Conservation (phyloP, 2,797 vertebrate genomes). For the Aviceda leuphotes region DNA sequence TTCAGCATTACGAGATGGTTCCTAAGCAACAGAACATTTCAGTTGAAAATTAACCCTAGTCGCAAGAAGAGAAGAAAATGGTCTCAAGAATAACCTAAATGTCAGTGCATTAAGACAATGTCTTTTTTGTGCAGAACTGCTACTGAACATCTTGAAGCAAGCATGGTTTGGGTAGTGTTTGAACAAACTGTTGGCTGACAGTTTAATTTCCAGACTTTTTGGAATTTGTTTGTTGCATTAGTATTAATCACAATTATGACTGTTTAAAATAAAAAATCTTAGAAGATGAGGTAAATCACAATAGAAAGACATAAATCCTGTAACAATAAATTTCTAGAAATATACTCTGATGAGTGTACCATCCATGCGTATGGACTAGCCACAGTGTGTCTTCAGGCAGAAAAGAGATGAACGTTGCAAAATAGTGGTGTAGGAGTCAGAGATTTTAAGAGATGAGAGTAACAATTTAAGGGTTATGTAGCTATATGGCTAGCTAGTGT, state of each 20-base stretch:
- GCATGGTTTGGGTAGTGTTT: not conserved
- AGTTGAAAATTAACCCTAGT: constrained; percentile 62
- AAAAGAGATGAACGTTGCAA: not conserved
- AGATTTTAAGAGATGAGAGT: not conserved
- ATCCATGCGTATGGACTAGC: not conserved
- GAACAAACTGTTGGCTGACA: not conserved
- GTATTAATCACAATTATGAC: not conserved
- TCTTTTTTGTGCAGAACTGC: not conserved
- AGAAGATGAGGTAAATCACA: not conserved
- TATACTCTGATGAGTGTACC: accelerated
- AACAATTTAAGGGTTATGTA: not conserved
- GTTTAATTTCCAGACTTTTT: not conserved
- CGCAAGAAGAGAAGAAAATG: constrained; percentile 36
- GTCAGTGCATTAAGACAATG: constrained; percentile 23
- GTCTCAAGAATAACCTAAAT: constrained; percentile 19
- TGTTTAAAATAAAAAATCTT: not conserved
- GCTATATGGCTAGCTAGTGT: not conserved
- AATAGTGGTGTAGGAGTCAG: not conserved
- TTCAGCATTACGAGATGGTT: constrained; percentile 70
- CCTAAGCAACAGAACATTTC: constrained; percentile 75
- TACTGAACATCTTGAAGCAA: not conserved
- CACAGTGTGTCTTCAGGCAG: not conserved
- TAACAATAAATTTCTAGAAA: not conserved
- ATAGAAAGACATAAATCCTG: not conserved
- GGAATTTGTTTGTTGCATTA: not conserved